Base-by-base conservation (phyloP, 2,888 invertebrate species). In the Troides oblongomaculatus region DNA sequence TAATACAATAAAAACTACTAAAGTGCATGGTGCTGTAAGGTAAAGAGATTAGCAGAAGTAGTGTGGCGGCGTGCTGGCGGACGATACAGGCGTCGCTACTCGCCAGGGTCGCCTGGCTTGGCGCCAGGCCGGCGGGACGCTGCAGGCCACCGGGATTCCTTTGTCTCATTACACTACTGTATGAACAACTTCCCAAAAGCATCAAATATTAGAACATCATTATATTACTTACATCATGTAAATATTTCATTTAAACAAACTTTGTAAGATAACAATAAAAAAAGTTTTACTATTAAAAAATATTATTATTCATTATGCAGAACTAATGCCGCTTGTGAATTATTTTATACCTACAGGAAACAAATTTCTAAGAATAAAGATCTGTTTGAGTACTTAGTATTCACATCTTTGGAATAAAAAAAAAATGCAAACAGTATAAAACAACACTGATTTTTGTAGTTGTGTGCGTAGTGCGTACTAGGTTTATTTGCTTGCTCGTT, bases 41-140 rank as follows among this genome's bases (percentile, higher is more conserved):
- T 68, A 70, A 65, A 72, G 63, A 71, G 74, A 74, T 74, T 74
- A 75, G 75, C 75, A 74, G 73, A 73, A 73, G 76, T 75, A 71
- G 76, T 75, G 71, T 84, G 87, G 87, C 89, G 87, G 87, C 84
- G 83, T 84, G 84, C 84, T 82, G 77, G 78, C 78, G 79, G 78
- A 75, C 83, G 79, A 78, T 78, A 78, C 79, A 82, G 87, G 86
- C 89, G 90, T 87, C 90, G 87, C 89, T 89, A 89, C 88, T 87
- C 90, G 87, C 89, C 89, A 89, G 89, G 90, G 90, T 89, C 90
- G 90, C 85, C 90, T 91, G 92, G 92, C 91, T 81, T 83, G 92
- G 91, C 92, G 92, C 92, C 92, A 92, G 92, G 90, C 90, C 82
- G 92, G 92, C 92, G 92, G 90, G 88, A 88, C 89, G 89, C 91